Evolutionary conservation across 2,888 invertebrate genomes (phyloP), one percentile per base, ranked within the genome.

Genomic region (Tinea semifulvella): DNA sequence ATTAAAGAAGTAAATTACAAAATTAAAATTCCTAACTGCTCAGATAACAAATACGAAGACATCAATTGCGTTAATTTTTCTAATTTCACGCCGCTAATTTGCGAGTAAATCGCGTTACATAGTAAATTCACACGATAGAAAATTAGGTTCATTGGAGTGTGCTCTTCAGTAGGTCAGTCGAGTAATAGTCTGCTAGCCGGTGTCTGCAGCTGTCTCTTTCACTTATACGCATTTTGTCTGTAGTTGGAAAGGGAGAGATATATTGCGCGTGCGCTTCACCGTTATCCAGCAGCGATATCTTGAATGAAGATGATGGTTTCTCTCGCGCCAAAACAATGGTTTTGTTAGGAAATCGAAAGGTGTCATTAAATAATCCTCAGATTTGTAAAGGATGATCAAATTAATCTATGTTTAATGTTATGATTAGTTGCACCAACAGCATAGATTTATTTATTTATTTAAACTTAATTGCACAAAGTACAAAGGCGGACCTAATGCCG

Each of bases 221-320:
- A 50, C 44, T 19, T 54, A 18, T 38, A 10, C 0, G 0, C 7
- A 11, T 13, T 16, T 20, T 20, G 11, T 1, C 4, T 35, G 25
- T 27, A 2, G 62, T 44, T 39, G 3, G 66, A 68, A 48, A 45
- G 56, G 48, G 69, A 63, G 48, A 56, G 31, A 6, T 27, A 43
- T 25, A 45, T 10, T 60, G 64, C 69, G 69, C 72, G 69, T 71
- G 71, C 73, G 68, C 57, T 61, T 64, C 62, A 80, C 82, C 81
- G 81, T 82, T 82, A 81, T 75, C 70, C 74, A 68, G 61, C 71
- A 61, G 58, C 73, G 70, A 77, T 79, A 77, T 74, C 74, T 80
- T 80, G 77, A 82, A 81, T 81, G 81, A 72, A 79, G 74, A 77
- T 73, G 71, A 73, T 67, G 72, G 77, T 81, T 79, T 81, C 80